These are phyloP conservation scores for Rhabdomys pumilio DNA, from an alignment of 2,797 vertebrate genomes.

Conservation along the genomic window DNA sequence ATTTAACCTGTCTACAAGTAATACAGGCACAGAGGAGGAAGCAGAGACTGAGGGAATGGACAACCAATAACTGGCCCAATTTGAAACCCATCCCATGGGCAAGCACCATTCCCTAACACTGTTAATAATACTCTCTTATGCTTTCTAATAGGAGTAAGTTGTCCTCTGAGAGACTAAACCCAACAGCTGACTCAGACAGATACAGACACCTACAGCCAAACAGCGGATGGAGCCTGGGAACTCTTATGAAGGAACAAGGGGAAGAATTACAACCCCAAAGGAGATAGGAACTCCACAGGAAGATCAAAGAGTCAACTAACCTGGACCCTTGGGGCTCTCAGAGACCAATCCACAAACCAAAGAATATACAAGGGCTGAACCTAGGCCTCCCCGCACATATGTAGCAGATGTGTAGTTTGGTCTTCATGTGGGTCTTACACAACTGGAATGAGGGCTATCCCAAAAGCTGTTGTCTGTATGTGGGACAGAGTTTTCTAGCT, in stretches of 20 bases:
- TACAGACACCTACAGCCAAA: background rate
- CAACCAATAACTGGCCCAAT: background rate
- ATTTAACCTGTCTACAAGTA: background rate
- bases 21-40: background rate
- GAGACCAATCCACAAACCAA: background rate
- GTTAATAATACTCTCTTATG: background rate
- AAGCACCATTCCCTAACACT: background rate
- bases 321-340: background rate
- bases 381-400: background rate
- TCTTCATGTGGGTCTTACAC: background rate
- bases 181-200: background rate
- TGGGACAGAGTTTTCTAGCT: background rate
- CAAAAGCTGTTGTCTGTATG: background rate
- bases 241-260: background rate
- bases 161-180: background rate
- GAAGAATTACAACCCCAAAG: background rate
- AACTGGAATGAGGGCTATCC: background rate
- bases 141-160: background rate
- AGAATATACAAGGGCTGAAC: background rate
- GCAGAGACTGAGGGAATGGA: background rate
- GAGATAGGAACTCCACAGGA: background rate
- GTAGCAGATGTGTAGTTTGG: background rate
- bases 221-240: background rate
- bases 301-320: background rate
- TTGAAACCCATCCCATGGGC: background rate